Percentiles rank a stretch among this genome's conserved stretches.
These are phyloP conservation scores for Vultur gryphus DNA, from an alignment of 2,797 vertebrate genomes.

Conservation along the genomic window DNA sequence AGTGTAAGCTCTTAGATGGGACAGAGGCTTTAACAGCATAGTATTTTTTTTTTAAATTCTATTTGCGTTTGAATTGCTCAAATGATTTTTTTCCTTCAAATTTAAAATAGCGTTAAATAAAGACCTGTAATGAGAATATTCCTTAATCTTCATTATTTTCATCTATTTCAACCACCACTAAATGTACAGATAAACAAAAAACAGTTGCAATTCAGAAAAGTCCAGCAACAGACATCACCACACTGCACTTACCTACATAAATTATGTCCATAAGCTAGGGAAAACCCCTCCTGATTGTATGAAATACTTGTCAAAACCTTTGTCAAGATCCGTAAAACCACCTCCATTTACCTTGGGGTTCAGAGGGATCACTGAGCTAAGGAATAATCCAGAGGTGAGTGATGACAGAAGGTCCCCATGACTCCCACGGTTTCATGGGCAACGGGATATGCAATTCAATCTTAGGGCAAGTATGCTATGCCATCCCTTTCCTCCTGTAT, in stretches of 20 bases:
- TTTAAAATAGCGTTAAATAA: not conserved
- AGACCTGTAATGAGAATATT: not conserved
- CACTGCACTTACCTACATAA: not conserved
- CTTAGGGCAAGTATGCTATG: not conserved
- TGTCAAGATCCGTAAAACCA: not conserved
- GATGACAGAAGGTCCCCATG: not conserved
- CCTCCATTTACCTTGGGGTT: not conserved
- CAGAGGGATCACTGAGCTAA: not conserved
- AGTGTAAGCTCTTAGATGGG: not conserved
- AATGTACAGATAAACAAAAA: not conserved
- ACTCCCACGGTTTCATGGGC: fast-evolving
- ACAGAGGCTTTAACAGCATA: not conserved
- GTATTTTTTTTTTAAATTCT: not conserved
- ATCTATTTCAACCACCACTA: not conserved
- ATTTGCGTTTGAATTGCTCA: not conserved
- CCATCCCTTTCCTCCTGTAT: not conserved
- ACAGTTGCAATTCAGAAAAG: not conserved
- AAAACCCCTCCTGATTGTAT: not conserved
- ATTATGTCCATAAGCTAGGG: not conserved
- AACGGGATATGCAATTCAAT: not conserved
- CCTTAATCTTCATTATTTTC: not conserved
- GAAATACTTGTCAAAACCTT: not conserved
- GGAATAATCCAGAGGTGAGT: not conserved
- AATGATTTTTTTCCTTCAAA: not conserved
- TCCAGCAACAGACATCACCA: not conserved